phyloP scores from a whole-genome alignment of 2,888 invertebrate species.

The Campoplex capitator region DNA sequence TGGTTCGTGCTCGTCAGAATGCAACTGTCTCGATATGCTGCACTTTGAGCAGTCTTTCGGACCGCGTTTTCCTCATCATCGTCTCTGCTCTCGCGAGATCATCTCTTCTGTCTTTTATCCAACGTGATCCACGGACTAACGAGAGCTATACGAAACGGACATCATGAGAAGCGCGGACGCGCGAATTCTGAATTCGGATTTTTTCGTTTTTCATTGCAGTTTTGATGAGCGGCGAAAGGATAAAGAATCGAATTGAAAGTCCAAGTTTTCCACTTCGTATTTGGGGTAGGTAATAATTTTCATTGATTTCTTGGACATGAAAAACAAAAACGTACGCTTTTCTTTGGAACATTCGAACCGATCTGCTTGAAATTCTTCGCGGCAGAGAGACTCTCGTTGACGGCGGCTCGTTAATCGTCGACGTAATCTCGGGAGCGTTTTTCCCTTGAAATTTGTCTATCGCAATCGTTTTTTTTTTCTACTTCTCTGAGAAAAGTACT shows the following conservation, averaged over 20 bases:
- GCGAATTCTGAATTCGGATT: slow-evolving; percentile 13
- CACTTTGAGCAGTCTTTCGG: slow-evolving; percentile 44
- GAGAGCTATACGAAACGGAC: neutral
- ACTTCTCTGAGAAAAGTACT: neutral
- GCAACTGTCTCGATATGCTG: slow-evolving; percentile 31
- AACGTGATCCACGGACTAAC: neutral
- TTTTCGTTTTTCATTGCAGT: neutral
- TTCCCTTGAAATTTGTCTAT: neutral
- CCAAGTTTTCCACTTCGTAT: neutral
- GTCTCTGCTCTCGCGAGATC: neutral
- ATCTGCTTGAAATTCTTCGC: slow-evolving; percentile 12
- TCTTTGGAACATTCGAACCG: neutral
- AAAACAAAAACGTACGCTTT: neutral
- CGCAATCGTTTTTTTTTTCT: slow-evolving; percentile 12
- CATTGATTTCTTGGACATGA: neutral
- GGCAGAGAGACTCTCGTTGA: neutral
- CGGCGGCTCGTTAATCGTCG: slow-evolving; percentile 29
- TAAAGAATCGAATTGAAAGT: neutral
- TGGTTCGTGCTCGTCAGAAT: slow-evolving; percentile 57
- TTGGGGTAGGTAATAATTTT: neutral
- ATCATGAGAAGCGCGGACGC: neutral
- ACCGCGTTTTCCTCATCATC: slow-evolving; percentile 15
- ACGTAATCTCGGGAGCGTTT: slow-evolving; percentile 29
- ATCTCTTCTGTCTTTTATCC: neutral
- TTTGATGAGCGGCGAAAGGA: neutral